Conservation (phyloP, 2,888 invertebrate genomes). For the Oasisia sp. region DNA sequence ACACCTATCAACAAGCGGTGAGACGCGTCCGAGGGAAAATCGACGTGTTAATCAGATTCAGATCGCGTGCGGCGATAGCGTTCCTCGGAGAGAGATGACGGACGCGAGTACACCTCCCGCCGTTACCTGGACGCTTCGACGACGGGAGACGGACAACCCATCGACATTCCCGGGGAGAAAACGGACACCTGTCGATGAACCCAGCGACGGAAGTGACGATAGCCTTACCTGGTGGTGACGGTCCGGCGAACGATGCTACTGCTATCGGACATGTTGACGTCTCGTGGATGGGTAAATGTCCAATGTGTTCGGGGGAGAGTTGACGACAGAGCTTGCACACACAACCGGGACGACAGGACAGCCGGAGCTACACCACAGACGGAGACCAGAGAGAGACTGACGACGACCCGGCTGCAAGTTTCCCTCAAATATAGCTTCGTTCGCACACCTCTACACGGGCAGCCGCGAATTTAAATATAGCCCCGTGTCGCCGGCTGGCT, state of each 20-base stretch:
- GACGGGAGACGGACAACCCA: background rate
- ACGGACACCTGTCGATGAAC: background rate
- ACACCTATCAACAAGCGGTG: background rate
- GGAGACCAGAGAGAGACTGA: background rate
- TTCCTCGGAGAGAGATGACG: background rate
- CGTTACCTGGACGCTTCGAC: background rate
- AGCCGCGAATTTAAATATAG: background rate
- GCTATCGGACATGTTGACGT: background rate
- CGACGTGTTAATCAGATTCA: background rate
- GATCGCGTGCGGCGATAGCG: background rate
- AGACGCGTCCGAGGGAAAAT: background rate
- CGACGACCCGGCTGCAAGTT: background rate
- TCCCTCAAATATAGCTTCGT: background rate
- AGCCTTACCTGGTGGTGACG: background rate
- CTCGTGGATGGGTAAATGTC: background rate
- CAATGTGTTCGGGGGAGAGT: background rate
- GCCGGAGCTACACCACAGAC: slow-evolving; percentile 12
- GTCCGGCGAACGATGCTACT: background rate
- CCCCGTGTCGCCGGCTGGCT: background rate
- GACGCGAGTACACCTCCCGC: background rate
- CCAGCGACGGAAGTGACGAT: background rate
- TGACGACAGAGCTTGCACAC: background rate
- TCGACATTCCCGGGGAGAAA: background rate
- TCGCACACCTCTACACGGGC: background rate
- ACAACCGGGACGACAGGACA: background rate